Base-by-base conservation (phyloP, 2,797 vertebrate species). In the Siniperca undulata region DNA sequence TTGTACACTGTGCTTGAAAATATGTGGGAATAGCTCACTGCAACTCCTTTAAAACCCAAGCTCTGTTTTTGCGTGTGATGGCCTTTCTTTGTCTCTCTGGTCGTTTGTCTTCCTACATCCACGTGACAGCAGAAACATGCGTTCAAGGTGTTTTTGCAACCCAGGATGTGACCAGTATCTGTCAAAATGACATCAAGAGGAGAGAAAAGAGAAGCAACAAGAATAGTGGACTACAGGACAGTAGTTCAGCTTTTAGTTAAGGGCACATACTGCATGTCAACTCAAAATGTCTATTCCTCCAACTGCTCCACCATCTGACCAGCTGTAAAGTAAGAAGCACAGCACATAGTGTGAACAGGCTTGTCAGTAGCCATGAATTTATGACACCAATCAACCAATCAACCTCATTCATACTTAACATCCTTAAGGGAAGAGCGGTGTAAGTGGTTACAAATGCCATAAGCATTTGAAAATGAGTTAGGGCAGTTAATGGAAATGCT, bases 31-130 rank as follows among this genome's bases (percentile, higher is more conserved):
- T 13, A 66, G 67, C 36, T 52, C 7, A n/a, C 16, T 40, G 24
- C 30, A 36, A 64, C 34, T 56, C 38, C 55, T 44, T 66, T 44
- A 40, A 61, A 81, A 34, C 40, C 9, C 6, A 46, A 46, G 40
- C 20, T 73, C 34, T 59, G 22, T 53, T 67, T 59, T n/a, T 77
- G 34, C 38, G 13, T 73, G 36, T 74, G 61, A 76, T 36, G 70
- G 55, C 70, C 74, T 84, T 81, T 71, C 46, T 80, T 72, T 66
- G 50, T 76, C 66, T 65, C 61, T 67, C 74, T 22, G 79, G 60
- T 80, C 72, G 50, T 91, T 89, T 90, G 56, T 93, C 86, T 89
- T 83, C 46, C 52, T 48, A 61, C 40, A 74, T 61, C 74, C 78
- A 78, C 58, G 42, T 46, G 59, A 71, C 59, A 83, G 70, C 34